phyloP scores from a whole-genome alignment of 64 coral and sea anemone genomes.

The Porites lutea region DNA sequence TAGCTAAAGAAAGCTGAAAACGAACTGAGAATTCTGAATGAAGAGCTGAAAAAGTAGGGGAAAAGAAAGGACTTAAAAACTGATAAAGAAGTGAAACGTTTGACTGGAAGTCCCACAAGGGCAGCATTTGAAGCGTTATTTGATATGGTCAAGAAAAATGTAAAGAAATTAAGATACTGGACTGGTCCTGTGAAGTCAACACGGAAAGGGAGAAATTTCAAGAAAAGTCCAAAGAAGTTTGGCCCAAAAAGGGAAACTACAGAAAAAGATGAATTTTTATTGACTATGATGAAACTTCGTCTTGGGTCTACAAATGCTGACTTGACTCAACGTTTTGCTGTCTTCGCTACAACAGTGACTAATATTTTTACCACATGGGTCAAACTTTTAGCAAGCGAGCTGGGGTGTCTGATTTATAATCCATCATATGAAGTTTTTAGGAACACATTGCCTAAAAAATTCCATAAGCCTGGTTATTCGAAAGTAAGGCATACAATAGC shows the following conservation, averaged over 20 bases:
- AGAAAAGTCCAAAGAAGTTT: constrained; percentile 59
- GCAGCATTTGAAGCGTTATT: constrained; percentile 60
- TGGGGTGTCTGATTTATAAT: constrained; percentile 35
- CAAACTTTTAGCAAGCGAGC: constrained; percentile 38
- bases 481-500: constrained; percentile 44
- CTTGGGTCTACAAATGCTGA: constrained; percentile 56
- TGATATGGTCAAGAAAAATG: constrained; percentile 22
- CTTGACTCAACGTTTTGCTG: constrained; percentile 16
- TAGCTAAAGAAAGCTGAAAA: background rate
- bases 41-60: background rate
- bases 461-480: constrained; percentile 44
- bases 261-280: constrained; percentile 51
- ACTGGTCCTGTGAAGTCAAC: constrained; percentile 22
- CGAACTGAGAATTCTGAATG: background rate
- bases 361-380: constrained; percentile 50
- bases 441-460: constrained; percentile 40
- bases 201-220: constrained; percentile 46
- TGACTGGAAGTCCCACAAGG: constrained; percentile 53
- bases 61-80: constrained; percentile 10
- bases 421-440: background rate
- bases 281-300: constrained; percentile 58
- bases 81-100: constrained; percentile 3
- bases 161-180: constrained; percentile 53
- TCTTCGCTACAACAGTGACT: background rate
- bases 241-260: constrained; percentile 5